These are phyloP conservation scores for Rhea americana DNA, from an alignment of 2,113 vertebrate species.

Conservation along the genomic window DNA sequence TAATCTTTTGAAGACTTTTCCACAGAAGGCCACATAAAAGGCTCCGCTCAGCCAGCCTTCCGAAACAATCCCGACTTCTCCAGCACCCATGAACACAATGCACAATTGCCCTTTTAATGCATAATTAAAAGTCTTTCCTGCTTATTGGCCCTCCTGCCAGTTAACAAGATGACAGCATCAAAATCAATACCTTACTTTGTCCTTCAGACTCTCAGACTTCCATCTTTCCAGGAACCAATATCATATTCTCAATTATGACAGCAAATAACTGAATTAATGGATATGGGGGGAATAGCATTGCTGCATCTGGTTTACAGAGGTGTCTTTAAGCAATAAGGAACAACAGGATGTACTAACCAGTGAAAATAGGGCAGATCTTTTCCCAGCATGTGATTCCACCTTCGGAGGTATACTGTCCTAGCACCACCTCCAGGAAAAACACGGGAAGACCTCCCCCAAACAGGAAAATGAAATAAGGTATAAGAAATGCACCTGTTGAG, in stretches of 20 bases:
- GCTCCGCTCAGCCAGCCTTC: neutral
- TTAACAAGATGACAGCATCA: conserved; percentile 27
- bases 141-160: neutral
- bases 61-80: neutral
- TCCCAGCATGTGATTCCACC: conserved; percentile 99
- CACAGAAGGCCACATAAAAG: neutral
- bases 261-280: neutral
- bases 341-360: conserved; percentile 82
- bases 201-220: conserved; percentile 46
- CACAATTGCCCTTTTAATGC: neutral
- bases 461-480: conserved; percentile 98
- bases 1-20: neutral
- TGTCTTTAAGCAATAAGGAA: neutral
- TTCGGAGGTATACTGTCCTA: conserved; percentile 97
- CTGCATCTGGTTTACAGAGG: neutral
- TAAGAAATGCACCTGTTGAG: conserved; percentile 94
- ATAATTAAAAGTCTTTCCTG: neutral
- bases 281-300: neutral
- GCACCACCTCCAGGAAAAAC: conserved; percentile 96
- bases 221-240: conserved; percentile 35
- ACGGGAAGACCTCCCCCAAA: conserved; percentile 96
- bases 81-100: neutral
- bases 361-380: conserved; percentile 97
- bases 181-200: conserved; percentile 40
- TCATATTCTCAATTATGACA: neutral